These are phyloP conservation scores for Pyrgus malvae DNA, from an alignment of 2,888 invertebrate species.

Conservation along the genomic window DNA sequence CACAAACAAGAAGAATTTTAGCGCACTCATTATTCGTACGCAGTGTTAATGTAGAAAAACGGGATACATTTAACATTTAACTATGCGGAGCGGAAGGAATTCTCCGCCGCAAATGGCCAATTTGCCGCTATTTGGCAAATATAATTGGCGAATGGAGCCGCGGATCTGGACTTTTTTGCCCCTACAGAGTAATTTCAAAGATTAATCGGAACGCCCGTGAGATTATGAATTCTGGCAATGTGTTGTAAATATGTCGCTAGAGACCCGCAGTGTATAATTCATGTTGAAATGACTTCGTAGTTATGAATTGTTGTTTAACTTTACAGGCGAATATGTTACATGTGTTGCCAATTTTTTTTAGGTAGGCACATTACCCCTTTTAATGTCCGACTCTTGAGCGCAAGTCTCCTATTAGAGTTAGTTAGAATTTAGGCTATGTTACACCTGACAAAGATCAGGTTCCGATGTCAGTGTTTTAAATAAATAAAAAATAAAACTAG, in stretches of 20 bases:
- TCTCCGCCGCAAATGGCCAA: constrained; percentile 62
- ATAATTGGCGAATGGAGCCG: constrained; percentile 52
- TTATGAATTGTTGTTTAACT: constrained; percentile 1
- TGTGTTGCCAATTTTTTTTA: neutral
- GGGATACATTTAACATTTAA: constrained; percentile 45
- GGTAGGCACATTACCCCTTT: neutral
- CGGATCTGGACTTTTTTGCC: constrained; percentile 59
- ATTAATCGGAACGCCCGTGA: constrained; percentile 65
- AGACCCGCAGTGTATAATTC: neutral
- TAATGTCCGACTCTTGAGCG: neutral
- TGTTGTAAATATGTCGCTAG: constrained; percentile 32
- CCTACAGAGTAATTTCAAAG: constrained; percentile 54
- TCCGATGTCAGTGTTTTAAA: no score
- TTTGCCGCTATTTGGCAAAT: constrained; percentile 67
- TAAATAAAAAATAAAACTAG: no score
- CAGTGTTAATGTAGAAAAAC: constrained; percentile 24
- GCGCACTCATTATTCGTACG: constrained; percentile 22
- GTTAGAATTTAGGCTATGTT: no score
- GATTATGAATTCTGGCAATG: constrained; percentile 67
- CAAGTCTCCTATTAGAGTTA: neutral
- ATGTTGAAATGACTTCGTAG: constrained; percentile 2
- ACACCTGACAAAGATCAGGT: no score
- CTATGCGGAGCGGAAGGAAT: constrained; percentile 63
- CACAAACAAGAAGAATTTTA: constrained; percentile 10
- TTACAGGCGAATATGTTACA: neutral